Percentiles rank a stretch among this genome's conserved stretches.
Conservation (phyloP, 1,140 invertebrate genomes). For the Trachymyrmex septentrionalis region DNA sequence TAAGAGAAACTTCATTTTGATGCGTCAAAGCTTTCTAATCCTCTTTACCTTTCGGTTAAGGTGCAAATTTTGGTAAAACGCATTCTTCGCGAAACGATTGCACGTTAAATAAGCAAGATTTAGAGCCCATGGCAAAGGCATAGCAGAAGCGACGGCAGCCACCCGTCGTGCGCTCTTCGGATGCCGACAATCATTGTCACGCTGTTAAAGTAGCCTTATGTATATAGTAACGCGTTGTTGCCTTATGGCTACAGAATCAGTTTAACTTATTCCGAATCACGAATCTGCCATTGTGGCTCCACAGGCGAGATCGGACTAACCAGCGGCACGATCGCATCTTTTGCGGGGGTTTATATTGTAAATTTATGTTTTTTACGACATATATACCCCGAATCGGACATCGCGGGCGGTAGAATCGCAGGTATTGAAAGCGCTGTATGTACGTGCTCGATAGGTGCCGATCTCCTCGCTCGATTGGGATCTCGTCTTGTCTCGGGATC, state of each 20-base stretch:
- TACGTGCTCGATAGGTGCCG: not conserved
- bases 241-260: slow-evolving; percentile 69
- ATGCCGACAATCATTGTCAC: slow-evolving; percentile 50
- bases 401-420: not conserved
- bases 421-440: slow-evolving; percentile 32
- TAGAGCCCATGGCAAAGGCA: slow-evolving; percentile 26
- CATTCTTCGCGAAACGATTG: not conserved
- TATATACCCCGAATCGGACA: slow-evolving; percentile 23
- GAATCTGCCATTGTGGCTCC: slow-evolving; percentile 77
- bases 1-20: not conserved
- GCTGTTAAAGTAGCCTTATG: slow-evolving; percentile 51
- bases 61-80: slow-evolving; percentile 23
- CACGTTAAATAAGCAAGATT: slow-evolving; percentile 47
- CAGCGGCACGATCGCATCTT: slow-evolving; percentile 68
- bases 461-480: not conserved
- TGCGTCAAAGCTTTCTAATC: slow-evolving; percentile 8
- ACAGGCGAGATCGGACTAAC: slow-evolving; percentile 19
- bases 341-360: slow-evolving; percentile 71
- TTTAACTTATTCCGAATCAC: slow-evolving; percentile 84
- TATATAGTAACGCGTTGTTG: slow-evolving; percentile 13
- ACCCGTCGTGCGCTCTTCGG: slow-evolving; percentile 29
- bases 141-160: slow-evolving; percentile 58
- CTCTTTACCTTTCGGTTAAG: not conserved
- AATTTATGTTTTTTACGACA: slow-evolving; percentile 80
- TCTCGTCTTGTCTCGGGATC: slow-evolving; percentile 20